Percentiles rank a stretch among this genome's conserved stretches.
Evolutionary conservation across 2,888 invertebrate species (phyloP).

Genomic region (Oscheius sp.): DNA sequence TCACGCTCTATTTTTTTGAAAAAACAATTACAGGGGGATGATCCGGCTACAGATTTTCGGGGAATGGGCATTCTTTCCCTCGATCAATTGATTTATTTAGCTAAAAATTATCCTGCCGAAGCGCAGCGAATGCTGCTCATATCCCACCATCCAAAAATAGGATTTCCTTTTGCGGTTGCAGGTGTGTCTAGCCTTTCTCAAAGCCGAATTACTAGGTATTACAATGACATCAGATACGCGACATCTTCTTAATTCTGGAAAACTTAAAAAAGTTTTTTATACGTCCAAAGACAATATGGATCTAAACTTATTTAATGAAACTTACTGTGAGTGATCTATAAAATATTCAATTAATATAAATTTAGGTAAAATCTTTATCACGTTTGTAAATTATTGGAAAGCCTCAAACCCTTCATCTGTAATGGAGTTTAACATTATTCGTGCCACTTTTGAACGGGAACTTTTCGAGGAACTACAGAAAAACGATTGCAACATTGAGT

Average conservation of each 20-base stretch:
- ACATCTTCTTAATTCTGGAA: conserved; percentile 81
- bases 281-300: conserved; percentile 76
- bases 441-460: conserved; percentile 79
- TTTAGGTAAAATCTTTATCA: conserved; percentile 83
- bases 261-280: conserved; percentile 89
- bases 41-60: conserved; percentile 96
- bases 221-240: conserved; percentile 91
- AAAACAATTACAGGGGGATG: conserved; percentile 78
- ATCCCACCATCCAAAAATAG: conserved; percentile 51
- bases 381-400: conserved; percentile 94
- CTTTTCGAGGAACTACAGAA: conserved; percentile 7
- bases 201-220: conserved; percentile 80
- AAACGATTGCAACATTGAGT: conserved; percentile 8
- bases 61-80: conserved; percentile 95
- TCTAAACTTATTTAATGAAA: conserved; percentile 80
- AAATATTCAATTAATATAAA: no score
- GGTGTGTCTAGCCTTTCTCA: not conserved
- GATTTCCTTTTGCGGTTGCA: conserved; percentile 37
- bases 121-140: conserved; percentile 39
- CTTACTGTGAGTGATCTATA: conserved; percentile 78
- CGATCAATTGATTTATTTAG: conserved; percentile 82
- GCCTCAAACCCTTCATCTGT: conserved; percentile 88
- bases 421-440: conserved; percentile 91
- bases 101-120: conserved; percentile 42
- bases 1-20: not conserved